phyloP scores from a whole-genome alignment of 1,140 invertebrate genomes.

The Calosoma granatense region DNA sequence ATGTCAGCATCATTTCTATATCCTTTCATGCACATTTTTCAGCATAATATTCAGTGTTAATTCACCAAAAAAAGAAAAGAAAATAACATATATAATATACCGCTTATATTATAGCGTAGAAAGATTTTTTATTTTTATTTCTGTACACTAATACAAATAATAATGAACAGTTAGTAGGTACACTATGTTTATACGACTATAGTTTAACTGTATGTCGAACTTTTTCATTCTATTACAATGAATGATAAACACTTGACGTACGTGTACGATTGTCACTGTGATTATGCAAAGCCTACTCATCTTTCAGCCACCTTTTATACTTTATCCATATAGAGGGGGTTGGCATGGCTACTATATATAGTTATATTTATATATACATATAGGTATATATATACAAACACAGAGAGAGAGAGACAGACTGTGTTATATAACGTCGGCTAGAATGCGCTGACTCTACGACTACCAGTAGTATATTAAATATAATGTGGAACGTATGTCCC shows the following conservation, averaged over 20 bases:
- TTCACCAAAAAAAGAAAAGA: too few relatives aligned
- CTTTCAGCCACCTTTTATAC: background rate
- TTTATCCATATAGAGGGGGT: background rate
- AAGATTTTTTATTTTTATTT: background rate
- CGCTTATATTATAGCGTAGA: too few relatives aligned
- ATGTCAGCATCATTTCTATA: background rate
- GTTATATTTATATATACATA: slow-evolving; percentile 1
- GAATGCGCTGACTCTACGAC: background rate
- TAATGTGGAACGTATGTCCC: slow-evolving; percentile 3
- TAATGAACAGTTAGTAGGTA: too few relatives aligned
- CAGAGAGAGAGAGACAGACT: background rate
- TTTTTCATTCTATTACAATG: too few relatives aligned
- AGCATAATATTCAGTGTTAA: background rate
- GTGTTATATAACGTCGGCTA: background rate
- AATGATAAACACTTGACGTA: too few relatives aligned
- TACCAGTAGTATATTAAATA: background rate
- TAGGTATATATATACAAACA: background rate
- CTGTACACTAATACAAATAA: background rate
- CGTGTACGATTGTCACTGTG: background rate
- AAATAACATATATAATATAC: too few relatives aligned
- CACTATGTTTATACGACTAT: too few relatives aligned
- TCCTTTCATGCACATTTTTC: background rate
- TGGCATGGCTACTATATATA: background rate
- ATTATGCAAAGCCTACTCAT: background rate
- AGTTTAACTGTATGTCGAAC: too few relatives aligned